Evolutionary conservation across 2,888 invertebrate species (phyloP).

Genomic region (Myopa testacea): DNA sequence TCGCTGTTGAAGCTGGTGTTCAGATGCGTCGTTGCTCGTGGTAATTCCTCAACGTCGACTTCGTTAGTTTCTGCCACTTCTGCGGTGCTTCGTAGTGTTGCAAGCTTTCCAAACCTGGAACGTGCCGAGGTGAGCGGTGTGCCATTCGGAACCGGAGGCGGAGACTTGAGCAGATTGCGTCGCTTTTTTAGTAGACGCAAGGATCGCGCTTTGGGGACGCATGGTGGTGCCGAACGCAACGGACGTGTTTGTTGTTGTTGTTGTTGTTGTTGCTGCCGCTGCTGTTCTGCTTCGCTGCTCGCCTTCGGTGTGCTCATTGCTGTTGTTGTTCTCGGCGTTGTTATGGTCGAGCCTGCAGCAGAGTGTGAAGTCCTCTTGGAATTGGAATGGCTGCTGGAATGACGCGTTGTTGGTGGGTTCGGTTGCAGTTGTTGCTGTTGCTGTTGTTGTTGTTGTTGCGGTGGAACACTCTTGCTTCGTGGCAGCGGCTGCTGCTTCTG

Average conservation of each 20-base stretch:
- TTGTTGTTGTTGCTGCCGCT: neutral
- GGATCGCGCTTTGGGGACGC: slow-evolving; percentile 9
- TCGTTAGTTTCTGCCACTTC: neutral
- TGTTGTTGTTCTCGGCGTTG: neutral
- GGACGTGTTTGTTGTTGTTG: neutral
- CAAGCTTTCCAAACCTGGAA: neutral
- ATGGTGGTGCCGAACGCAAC: slow-evolving; percentile 8
- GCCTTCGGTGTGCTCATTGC: neutral
- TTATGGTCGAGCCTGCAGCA: neutral
- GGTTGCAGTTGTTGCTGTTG: too few species aligned
- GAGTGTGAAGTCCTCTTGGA: neutral
- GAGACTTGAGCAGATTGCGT: slow-evolving; percentile 39
- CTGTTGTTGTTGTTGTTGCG: too few species aligned
- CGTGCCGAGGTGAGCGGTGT: slow-evolving; percentile 44
- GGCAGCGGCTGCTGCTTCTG: neutral
- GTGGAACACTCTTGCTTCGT: neutral
- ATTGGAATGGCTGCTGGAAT: neutral
- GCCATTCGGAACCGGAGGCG: slow-evolving; percentile 44
- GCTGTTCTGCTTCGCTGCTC: neutral
- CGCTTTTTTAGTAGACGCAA: slow-evolving; percentile 38
- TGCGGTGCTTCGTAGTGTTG: neutral
- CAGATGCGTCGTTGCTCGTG: slow-evolving; percentile 25
- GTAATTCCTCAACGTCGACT: slow-evolving; percentile 29
- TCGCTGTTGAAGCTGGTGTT: neutral
- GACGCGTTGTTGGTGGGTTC: neutral